Conservation (phyloP, 2,113 vertebrate species). For the Hydrolagus affinis region DNA sequence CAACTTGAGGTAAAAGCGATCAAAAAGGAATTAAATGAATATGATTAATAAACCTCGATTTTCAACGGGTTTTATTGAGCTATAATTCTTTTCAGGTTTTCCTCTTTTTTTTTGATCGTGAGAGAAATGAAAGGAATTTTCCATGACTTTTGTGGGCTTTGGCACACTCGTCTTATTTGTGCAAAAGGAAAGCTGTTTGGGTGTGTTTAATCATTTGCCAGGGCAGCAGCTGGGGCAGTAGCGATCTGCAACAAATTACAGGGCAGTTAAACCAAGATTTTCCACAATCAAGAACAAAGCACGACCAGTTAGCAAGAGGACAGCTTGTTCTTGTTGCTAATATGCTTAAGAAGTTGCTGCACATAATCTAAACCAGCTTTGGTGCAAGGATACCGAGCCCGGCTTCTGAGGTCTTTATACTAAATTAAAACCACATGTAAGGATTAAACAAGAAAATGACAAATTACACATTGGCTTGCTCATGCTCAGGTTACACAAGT, state of each 20-base stretch:
- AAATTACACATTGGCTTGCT: slow-evolving; percentile 49
- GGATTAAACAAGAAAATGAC: slow-evolving; percentile 54
- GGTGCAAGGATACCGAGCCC: slow-evolving; percentile 45
- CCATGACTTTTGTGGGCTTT: slow-evolving; percentile 52
- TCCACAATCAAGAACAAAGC: slow-evolving; percentile 72
- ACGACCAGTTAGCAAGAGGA: slow-evolving; percentile 59
- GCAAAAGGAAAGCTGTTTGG: slow-evolving; percentile 51
- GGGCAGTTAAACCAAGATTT: slow-evolving; percentile 73
- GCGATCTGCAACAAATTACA: slow-evolving; percentile 71
- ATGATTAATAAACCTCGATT: slow-evolving; percentile 1
- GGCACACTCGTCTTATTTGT: slow-evolving; percentile 53
- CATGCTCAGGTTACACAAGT: slow-evolving; percentile 38
- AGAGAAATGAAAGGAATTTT: slow-evolving; percentile 43
- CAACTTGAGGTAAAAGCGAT: slow-evolving; percentile 6
- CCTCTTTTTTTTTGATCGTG: slow-evolving; percentile 38
- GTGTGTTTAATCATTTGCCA: slow-evolving; percentile 65
- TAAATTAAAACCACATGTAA: slow-evolving; percentile 62
- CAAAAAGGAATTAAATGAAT: not conserved
- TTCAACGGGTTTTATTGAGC: slow-evolving; percentile 30
- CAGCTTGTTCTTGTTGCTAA: slow-evolving; percentile 77
- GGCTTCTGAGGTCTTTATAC: slow-evolving; percentile 48
- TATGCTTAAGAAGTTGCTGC: slow-evolving; percentile 72
- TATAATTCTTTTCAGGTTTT: slow-evolving; percentile 44
- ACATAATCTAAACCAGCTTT: slow-evolving; percentile 69
- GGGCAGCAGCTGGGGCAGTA: slow-evolving; percentile 65